These are phyloP conservation scores for Henricia sp. DNA, from an alignment of 53 echinoderm and acorn worm species.

Conservation along the genomic window DNA sequence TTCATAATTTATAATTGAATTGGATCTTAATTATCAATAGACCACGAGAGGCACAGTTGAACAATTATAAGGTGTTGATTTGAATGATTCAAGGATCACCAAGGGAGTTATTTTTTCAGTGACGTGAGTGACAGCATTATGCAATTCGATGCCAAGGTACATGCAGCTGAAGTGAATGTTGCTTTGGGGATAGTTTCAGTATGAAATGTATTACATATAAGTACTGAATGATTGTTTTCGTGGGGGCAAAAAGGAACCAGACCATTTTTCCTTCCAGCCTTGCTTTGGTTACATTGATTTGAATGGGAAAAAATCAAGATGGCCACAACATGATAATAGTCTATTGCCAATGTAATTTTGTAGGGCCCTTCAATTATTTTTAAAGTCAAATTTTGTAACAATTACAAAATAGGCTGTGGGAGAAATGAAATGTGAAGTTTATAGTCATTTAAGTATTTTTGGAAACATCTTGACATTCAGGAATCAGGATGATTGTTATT, in stretches of 20 bases:
- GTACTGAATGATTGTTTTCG: neutral
- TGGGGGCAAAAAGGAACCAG: neutral
- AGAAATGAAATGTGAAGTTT: neutral
- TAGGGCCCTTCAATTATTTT: too few relatives aligned
- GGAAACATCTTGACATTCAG: neutral
- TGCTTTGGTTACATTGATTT: neutral
- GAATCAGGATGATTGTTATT: slow-evolving; percentile 6
- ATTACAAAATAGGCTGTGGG: too few relatives aligned
- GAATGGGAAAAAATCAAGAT: neutral
- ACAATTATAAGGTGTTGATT: neutral
- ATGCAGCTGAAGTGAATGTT: neutral
- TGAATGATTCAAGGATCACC: too few relatives aligned
- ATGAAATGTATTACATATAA: too few relatives aligned
- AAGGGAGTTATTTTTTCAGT: neutral
- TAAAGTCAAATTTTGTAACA: too few relatives aligned
- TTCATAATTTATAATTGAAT: too few relatives aligned
- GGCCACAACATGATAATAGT: neutral
- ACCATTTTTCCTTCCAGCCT: neutral
- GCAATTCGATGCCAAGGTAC: neutral
- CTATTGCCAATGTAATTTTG: neutral
- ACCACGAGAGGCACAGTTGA: neutral
- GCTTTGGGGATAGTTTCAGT: neutral
- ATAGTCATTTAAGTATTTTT: slow-evolving; percentile 3
- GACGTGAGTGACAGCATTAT: neutral
- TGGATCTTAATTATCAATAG: too few relatives aligned